These are phyloP conservation scores for Balanococcus diminutus DNA, from an alignment of 2,888 invertebrate species.

Conservation along the genomic window DNA sequence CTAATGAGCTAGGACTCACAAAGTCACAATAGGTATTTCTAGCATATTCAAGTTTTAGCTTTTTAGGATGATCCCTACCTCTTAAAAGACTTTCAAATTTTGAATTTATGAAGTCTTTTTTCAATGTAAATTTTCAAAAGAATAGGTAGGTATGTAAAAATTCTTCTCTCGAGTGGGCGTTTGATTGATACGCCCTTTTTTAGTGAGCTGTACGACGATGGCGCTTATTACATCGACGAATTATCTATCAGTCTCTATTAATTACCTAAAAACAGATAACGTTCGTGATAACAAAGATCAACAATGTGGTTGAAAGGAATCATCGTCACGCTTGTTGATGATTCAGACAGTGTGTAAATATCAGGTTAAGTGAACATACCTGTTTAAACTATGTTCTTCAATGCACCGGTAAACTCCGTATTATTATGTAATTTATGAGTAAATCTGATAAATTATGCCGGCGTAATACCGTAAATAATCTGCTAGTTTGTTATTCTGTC, in stretches of 20 bases:
- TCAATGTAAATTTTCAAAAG: too few relatives aligned
- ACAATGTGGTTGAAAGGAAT: background rate
- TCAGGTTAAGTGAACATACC: conserved; percentile 1
- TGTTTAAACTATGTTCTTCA: background rate
- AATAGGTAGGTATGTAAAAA: too few relatives aligned
- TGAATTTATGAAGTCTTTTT: too few relatives aligned
- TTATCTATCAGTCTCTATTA: conserved; percentile 5
- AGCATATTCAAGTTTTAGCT: too few relatives aligned
- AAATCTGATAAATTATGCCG: conserved; percentile 48
- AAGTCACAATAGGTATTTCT: too few relatives aligned
- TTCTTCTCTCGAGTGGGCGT: too few relatives aligned
- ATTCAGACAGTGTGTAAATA: conserved; percentile 35
- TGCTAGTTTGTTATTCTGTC: conserved; percentile 37
- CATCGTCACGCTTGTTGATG: conserved; percentile 43
- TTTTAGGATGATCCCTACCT: too few relatives aligned
- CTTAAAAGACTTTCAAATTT: too few relatives aligned
- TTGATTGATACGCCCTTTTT: too few relatives aligned
- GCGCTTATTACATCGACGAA: background rate
- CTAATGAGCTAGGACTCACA: too few relatives aligned
- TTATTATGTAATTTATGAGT: conserved; percentile 50
- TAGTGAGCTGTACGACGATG: background rate
- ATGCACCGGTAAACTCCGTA: conserved; percentile 32
- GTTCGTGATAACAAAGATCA: conserved; percentile 18
- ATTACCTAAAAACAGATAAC: conserved; percentile 29
- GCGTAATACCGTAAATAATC: conserved; percentile 47